Evolutionary conservation across 2,888 invertebrate genomes (phyloP), one percentile per base, ranked within the genome.

Genomic region (Pheosia tremula): DNA sequence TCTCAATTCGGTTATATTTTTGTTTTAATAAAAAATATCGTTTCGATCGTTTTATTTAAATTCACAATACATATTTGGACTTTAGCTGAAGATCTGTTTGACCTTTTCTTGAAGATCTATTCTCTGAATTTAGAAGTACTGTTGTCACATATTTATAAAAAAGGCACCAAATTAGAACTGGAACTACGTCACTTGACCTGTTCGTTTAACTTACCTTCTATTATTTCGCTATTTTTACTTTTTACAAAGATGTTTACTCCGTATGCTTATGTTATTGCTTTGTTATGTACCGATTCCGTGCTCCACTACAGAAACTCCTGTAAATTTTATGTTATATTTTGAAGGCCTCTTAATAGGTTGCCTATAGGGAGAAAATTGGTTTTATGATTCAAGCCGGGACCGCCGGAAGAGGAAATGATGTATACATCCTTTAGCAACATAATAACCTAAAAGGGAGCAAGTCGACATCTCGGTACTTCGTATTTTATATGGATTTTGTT

Each of bases 321-420:
- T 65, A 52, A 52, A 52, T 68, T 58, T 63, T 71, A 61, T 74
- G 72, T 69, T 66, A 67, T 62, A 53, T 50, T 52, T 56, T 72
- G 67, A 72, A 74, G 65, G 63, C 56, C 62, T 61, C 71, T 71
- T 68, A 72, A 62, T 67, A 62, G 62, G 64, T 62, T 64, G 58
- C 68, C 63, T 71, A 67, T 59, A 68, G 68, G 64, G 64, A 78
- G 77, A 75, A 79, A 80, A 81, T 79, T 81, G 77, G 72, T 75
- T 80, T 80, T 78, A 77, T 65, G 75, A 78, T 71, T 68, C 71
- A 59, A 69, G 68, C 56, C 61, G 59, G 60, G 57, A 64, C 68
- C 54, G 72, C 61, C 67, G 68, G 71, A 73, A 65, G 59, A 68
- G 80, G 80, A 78, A 78, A 78, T 80, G 69, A 74, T 63, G 67